Evolutionary conservation across 2,113 vertebrate species (phyloP).

Genomic region (Acinonyx jubatus): DNA sequence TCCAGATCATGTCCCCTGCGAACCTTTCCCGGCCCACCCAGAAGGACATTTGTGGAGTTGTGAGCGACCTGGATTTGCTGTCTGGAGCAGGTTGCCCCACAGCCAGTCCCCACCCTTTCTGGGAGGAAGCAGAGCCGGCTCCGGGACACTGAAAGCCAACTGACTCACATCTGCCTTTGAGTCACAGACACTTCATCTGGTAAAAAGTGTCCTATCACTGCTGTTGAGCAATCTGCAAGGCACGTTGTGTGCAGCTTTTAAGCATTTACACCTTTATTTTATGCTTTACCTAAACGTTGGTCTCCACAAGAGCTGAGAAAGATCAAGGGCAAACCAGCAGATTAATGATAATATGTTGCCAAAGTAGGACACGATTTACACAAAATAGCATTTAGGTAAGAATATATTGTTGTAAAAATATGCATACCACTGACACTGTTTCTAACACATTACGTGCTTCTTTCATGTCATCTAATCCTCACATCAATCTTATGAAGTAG

Average conservation of each 20-base stretch:
- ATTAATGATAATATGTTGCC: neutral
- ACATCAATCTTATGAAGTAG: neutral
- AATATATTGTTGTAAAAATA: neutral
- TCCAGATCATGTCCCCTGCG: neutral
- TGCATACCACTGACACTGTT: neutral
- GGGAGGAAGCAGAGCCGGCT: conserved; percentile 24
- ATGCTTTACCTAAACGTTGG: neutral
- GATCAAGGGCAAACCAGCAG: neutral
- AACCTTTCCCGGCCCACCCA: neutral
- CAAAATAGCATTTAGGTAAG: neutral
- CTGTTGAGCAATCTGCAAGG: neutral
- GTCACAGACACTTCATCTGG: conserved; percentile 9
- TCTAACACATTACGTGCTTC: neutral
- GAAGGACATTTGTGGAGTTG: neutral
- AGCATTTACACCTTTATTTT: neutral
- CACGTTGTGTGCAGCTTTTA: neutral
- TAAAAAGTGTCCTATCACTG: neutral
- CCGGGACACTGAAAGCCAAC: neutral
- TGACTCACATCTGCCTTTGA: conserved; percentile 65
- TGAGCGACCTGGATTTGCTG: neutral
- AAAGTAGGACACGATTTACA: neutral
- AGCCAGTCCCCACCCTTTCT: conserved; percentile 56
- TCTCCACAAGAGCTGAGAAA: neutral
- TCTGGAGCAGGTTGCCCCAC: neutral
- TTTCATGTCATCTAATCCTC: neutral